These are phyloP conservation scores for Drosophila orosa DNA, from an alignment of 1,140 invertebrate species.

Conservation along the genomic window DNA sequence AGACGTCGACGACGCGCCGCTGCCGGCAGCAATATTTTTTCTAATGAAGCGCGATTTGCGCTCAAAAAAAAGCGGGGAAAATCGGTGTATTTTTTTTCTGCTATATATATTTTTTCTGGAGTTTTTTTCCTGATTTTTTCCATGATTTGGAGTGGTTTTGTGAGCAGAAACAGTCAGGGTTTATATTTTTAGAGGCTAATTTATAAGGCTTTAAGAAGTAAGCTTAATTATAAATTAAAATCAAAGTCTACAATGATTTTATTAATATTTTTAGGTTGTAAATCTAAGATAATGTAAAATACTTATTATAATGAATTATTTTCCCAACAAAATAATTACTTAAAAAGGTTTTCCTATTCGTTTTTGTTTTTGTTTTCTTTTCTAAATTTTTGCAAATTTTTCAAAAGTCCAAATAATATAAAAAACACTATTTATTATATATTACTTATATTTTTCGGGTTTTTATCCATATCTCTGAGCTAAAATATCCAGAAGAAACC, in stretches of 20 bases:
- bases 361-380: background rate
- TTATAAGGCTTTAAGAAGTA: background rate
- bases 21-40: constrained; percentile 57
- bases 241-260: accelerated
- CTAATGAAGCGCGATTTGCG: constrained; percentile 67
- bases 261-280: background rate
- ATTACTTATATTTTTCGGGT: background rate
- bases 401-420: background rate
- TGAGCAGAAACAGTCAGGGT: background rate
- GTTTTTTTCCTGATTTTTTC: background rate
- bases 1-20: constrained; percentile 35
- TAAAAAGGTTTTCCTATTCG: background rate
- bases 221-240: background rate
- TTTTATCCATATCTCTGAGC: background rate
- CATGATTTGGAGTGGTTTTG: constrained; percentile 12
- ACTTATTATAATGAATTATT: no score
- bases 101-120: background rate
- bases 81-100: background rate
- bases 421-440: background rate
- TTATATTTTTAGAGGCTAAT: background rate
- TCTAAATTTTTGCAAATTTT: background rate
- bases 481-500: background rate
- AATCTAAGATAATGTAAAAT: no score
- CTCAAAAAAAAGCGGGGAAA: constrained; percentile 72
- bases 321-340: background rate